Conservation (phyloP, 2,797 vertebrate species). For the Tarsius wallacei region DNA sequence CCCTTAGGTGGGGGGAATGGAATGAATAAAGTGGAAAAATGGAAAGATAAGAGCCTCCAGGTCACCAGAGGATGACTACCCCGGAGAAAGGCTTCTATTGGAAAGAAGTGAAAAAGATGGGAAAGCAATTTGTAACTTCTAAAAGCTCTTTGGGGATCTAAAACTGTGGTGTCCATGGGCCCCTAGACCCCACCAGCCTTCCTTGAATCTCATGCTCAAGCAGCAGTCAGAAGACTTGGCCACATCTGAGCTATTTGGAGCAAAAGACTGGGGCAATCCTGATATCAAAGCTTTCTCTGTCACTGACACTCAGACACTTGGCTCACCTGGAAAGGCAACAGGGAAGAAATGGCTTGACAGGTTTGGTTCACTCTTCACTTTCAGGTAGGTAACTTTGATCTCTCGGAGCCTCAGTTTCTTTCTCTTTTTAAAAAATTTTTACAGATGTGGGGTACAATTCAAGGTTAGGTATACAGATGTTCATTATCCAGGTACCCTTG, state of each 20-base stretch:
- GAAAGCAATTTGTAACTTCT: neutral
- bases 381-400: neutral
- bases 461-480: too few relatives aligned
- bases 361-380: neutral
- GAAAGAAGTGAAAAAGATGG: neutral
- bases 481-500: too few relatives aligned
- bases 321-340: neutral
- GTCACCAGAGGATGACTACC: neutral
- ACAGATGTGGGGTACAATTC: too few relatives aligned
- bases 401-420: neutral
- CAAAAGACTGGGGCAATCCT: too few relatives aligned
- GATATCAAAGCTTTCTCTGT: too few relatives aligned
- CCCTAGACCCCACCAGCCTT: neutral
- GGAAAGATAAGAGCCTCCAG: neutral
- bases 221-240: neutral
- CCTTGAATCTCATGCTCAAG: neutral
- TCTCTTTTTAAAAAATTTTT: neutral
- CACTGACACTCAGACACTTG: neutral
- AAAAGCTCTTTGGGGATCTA: neutral
- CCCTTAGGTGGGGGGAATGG: neutral
- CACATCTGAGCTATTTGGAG: neutral
- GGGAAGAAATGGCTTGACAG: neutral
- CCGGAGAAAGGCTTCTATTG: neutral
- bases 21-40: neutral
- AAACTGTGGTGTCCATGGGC: neutral